Base-by-base conservation (phyloP, 2,113 vertebrate genomes). In the Halichoerus grypus region DNA sequence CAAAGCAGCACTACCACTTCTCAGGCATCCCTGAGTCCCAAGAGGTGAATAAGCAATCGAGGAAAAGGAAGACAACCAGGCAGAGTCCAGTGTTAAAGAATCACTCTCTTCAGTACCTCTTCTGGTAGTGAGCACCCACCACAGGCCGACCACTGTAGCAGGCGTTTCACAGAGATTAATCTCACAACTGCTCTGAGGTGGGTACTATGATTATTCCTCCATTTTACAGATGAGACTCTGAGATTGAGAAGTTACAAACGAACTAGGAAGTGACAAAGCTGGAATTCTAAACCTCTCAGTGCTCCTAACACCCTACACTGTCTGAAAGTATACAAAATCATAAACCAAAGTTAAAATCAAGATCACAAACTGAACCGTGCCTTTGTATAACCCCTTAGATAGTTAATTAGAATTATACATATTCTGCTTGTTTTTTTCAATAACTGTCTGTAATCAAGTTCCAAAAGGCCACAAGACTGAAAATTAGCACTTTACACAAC, bases 271-370 rank as follows among this genome's bases (percentile, higher is more conserved):
- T 55, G 39, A n/a, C 76, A 36, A 88, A 31, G 53, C 4, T 22
- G 16, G 53, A 93, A 90, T 82, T 80, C 74, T 82, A 92, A 88
- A 63, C 65, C 49, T 89, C 14, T 61, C 88, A 61, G 51, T 80
- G 51, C 42, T 80, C 51, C 22, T 46, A 65, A 69, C 5, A 69
- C 5, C 14, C 59, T 59, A 49, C 15, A 59, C 5, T n/a, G 19
- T 22, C n/a, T 72, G 16, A 72, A 83, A 1, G 22, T 51, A 65
- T 69, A 76, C 46, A 83, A 57, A 61, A 33, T 91, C 42, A 85
- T 72, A 88, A 84, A 42, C 21, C 53, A 82, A 79, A 94, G 69
- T 49, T 88, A 57, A n/a, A 57, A 59, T 36, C 63, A 59, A 91
- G 46, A 51, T 53, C 33, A 84, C 57, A 86, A 71, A 84, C 2